Base-by-base conservation (phyloP, 2,797 vertebrate species). In the Microctenopoma lineatum region DNA sequence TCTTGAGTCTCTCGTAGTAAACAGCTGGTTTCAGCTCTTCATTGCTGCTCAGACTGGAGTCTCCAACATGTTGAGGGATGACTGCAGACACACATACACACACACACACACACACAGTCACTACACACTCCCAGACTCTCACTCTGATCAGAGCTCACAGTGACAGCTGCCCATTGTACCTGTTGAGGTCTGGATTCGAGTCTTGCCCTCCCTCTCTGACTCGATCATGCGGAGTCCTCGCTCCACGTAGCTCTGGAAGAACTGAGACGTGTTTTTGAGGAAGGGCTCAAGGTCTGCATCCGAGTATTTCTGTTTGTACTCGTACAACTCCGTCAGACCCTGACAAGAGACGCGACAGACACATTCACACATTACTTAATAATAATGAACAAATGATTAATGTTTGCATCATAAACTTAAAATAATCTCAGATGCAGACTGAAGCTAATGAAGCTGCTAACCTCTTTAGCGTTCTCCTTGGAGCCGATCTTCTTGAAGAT, bases 401-500 rank as follows among this genome's bases (percentile, higher is more conserved):
- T 21, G 21, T 21, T 21, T 21, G 21, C 21, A 21, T 21, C 21
- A 21, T 21, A 21, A 21, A 21, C 21, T 21, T 21, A 21, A 21
- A 21, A 21, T 21, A 21, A 21, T 32, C 4, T 32, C 29, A 32
- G 5, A 32, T 7, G 7, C 4, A 29, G 27, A 29, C 27, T 29
- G 27, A 29, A 29, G 4, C 5, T 29, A 29, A 32, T 5, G 5
- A 32, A 32, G 29, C 29, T 41, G 34, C 79, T 84, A 2, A 98
- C 98, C 96, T 99, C 97, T 86, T 98, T 98, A 4, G 97, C 98
- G 83, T 99, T 99, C 84, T 99, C 98, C 91, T 99, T 99, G 70
- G 97, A 99, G 54, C 98, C 97, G 51, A 99, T 99, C 92, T 99
- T 99, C 92, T 98, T 99, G 88, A 99, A 99, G 89, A 99, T 99